Conservation (phyloP, 2,797 vertebrate species). For the Micropoecilia bifurca region DNA sequence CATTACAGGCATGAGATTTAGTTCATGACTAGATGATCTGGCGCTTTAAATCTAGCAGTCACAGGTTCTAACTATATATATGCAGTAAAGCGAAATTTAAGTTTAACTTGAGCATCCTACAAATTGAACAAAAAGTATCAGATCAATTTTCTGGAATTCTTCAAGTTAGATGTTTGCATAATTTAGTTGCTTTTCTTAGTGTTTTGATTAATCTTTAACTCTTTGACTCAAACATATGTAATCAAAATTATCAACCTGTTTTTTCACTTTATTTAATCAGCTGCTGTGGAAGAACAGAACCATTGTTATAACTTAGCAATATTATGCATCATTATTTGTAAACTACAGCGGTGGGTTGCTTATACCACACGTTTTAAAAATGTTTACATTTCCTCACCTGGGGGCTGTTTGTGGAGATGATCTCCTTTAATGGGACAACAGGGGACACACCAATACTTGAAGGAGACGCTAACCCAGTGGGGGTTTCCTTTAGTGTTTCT, state of each 20-base stretch:
- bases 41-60: not conserved
- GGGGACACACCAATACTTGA: conserved; percentile 5
- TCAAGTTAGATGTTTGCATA: not conserved
- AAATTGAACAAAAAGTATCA: not conserved
- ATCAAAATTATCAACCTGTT: not conserved
- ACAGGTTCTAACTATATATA: not conserved
- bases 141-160: not conserved
- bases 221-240: not conserved
- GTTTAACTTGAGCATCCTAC: not conserved
- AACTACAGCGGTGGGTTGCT: not conserved
- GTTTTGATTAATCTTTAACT: not conserved
- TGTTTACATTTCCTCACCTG: conserved; percentile 46
- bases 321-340: not conserved
- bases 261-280: not conserved
- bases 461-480: conserved; percentile 25
- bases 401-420: not conserved
- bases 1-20: no score
- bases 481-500: conserved; percentile 25
- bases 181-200: not conserved
- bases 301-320: not conserved
- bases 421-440: conserved; percentile 27
- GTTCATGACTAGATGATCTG: not conserved
- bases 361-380: not conserved
- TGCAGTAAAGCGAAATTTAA: not conserved
- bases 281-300: not conserved